These are phyloP conservation scores for Climacteris rufus DNA, from an alignment of 2,113 vertebrate genomes.

Conservation along the genomic window DNA sequence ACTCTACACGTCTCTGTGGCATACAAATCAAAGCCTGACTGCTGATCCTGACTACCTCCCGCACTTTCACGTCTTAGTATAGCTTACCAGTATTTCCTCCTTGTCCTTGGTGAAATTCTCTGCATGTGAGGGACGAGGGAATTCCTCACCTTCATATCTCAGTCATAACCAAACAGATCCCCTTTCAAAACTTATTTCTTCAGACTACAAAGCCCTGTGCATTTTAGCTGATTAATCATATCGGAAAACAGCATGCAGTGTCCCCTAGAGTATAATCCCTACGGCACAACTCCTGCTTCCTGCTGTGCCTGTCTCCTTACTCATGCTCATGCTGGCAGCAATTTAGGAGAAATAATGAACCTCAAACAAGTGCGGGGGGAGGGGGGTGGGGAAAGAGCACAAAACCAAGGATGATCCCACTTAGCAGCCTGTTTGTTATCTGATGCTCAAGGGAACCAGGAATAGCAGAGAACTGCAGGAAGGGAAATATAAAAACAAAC, in stretches of 20 bases:
- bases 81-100: neutral
- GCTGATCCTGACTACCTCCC: neutral
- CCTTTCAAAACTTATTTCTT: slow-evolving; percentile 50
- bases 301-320: neutral
- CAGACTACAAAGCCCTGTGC: slow-evolving; percentile 8
- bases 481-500: neutral
- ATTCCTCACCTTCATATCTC: neutral
- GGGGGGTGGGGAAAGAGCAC: no score
- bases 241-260: neutral
- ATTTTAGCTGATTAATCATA: slow-evolving; percentile 26
- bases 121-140: neutral
- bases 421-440: slow-evolving; percentile 32
- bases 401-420: neutral
- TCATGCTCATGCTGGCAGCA: neutral
- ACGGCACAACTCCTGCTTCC: neutral
- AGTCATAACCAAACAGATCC: neutral
- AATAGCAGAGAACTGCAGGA: neutral
- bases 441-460: neutral
- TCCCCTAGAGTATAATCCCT: neutral
- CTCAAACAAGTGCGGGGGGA: no score
- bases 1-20: neutral
- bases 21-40: neutral
- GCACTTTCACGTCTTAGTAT: neutral
- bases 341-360: slow-evolving; percentile 57
- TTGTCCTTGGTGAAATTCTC: neutral